phyloP scores from a whole-genome alignment of 2,113 vertebrate genomes.

The Neotragus pygmaeus region DNA sequence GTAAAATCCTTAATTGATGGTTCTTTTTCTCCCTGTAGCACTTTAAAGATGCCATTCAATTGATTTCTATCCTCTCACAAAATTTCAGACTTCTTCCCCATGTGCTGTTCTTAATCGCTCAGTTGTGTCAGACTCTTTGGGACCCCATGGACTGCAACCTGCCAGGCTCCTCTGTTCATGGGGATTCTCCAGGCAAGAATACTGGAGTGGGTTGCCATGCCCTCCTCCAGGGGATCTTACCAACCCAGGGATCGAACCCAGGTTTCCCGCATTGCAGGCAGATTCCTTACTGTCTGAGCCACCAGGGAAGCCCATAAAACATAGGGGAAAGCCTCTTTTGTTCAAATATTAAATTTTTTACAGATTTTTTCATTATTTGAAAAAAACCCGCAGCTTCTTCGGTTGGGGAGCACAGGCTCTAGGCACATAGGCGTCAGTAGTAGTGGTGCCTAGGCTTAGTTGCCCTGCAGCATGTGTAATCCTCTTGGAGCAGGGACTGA shows the following conservation, averaged over 20 bases:
- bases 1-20: not conserved
- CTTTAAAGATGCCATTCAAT: not conserved
- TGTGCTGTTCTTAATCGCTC: not conserved
- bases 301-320: not conserved
- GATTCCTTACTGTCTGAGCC: not conserved
- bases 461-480: not conserved
- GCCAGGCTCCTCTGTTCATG: not conserved
- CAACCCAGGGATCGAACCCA: not conserved
- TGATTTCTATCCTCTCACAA: not conserved
- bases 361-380: not conserved
- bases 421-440: not conserved
- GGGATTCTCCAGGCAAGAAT: not conserved
- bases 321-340: not conserved
- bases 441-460: not conserved
- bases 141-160: not conserved
- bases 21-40: not conserved
- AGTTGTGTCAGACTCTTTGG: not conserved
- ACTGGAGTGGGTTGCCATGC: not conserved
- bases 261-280: not conserved
- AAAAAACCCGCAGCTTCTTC: not conserved
- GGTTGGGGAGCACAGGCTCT: not conserved
- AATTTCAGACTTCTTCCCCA: not conserved
- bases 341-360: not conserved
- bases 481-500: not conserved
- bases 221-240: not conserved